Base-by-base conservation (phyloP, 2,113 vertebrate genomes). In the Leucoraja erinaceus region DNA sequence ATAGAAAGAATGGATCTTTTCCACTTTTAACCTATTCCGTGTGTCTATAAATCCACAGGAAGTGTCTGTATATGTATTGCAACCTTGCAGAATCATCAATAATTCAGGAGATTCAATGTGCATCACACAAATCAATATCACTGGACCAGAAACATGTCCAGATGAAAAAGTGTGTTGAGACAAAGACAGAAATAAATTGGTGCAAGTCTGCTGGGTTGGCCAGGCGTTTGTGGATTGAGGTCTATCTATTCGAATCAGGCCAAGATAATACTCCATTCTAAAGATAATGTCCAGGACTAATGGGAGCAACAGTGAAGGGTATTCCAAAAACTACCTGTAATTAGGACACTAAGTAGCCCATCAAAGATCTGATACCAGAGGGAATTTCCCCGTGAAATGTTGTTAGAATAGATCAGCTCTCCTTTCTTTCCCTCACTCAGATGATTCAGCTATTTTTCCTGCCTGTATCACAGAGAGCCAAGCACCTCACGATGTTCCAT, bases 181-280 rank as follows among this genome's bases (percentile, higher is more conserved):
- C 7, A 90, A 70, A 33, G 33, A 33, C 9, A 90, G 20, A 47
- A 25, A 91, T 1, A 90, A 38, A 72, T 28, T 22, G 10, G 68
- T 91, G 5, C 31, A 28, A 28, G 38, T 91, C 68, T 72, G 31
- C 38, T 54, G 18, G 66, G 7, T 91, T 72, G 22, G 28, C 33
- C 20, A 25, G n/a, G 7, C 68, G 25, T 33, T 14, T 72, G 66
- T 54, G 33, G 47, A 72, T 91, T 72, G 47, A 72, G 90, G 66
- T 54, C 63, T 90, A 10, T 70, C 66, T 38, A 47, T 38, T 91
- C 88, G 72, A 91, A 91, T 91, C 90, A 91, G 90, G 90, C 68
- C 90, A 91, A 70, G 90, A 54, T 68, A 91, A 70, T 14, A 38
- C 38, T 91, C 38, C 90, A 72, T 14, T 91, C 68, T 91, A 91